These are phyloP conservation scores for Pelobates fuscus DNA, from an alignment of 2,113 vertebrate genomes.

Conservation along the genomic window DNA sequence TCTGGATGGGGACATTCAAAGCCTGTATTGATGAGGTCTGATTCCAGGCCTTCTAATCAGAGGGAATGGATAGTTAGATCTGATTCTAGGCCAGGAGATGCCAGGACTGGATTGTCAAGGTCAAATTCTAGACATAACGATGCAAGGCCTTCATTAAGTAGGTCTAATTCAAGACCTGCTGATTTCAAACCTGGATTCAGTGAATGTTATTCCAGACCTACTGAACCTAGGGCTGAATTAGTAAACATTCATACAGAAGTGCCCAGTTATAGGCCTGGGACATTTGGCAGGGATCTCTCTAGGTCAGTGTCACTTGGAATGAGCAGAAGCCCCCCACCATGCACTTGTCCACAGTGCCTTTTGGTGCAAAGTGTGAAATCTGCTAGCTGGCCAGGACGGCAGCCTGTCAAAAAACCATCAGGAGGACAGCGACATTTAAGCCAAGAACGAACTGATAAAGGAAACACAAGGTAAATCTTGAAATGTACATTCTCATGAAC, in stretches of 20 bases:
- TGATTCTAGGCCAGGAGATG: background rate
- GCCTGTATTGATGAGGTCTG: background rate
- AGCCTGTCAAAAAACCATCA: background rate
- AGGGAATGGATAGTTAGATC: background rate
- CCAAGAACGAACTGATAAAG: background rate
- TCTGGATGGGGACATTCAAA: background rate
- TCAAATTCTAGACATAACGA: background rate
- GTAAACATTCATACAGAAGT: background rate
- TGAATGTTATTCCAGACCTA: slow-evolving; percentile 7
- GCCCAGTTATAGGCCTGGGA: background rate
- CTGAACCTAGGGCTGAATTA: background rate
- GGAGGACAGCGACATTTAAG: background rate
- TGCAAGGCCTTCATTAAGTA: background rate
- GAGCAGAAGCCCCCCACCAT: slow-evolving; percentile 14
- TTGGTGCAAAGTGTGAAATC: slow-evolving; percentile 36
- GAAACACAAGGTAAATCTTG: slow-evolving; percentile 7
- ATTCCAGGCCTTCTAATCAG: background rate
- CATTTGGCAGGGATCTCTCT: slow-evolving; percentile 6
- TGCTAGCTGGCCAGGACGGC: slow-evolving; percentile 15
- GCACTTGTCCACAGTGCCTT: slow-evolving; percentile 32
- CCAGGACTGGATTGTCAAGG: background rate
- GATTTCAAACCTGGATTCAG: slow-evolving; percentile 7
- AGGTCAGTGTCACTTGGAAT: slow-evolving; percentile 10
- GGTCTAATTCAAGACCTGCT: background rate
- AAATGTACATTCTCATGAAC: background rate